A percentile compares a stretch with the other conserved stretches of the same genome.
phyloP scores from a whole-genome alignment of 2,888 invertebrate species.

The Gastracanthus pulcherrimus region DNA sequence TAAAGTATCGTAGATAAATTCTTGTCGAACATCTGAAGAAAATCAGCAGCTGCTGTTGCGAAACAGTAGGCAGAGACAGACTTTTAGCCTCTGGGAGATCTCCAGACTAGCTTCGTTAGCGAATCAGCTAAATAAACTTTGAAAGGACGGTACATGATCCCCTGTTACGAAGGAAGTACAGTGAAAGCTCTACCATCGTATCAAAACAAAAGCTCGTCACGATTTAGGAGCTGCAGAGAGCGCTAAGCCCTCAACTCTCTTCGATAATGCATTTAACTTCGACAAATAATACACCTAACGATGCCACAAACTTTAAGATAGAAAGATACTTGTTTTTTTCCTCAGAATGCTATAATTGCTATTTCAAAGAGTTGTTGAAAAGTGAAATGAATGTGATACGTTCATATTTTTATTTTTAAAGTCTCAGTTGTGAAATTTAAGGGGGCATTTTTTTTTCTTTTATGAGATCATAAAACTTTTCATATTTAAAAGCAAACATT shows the following conservation, averaged over 20 bases:
- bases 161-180: conserved; percentile 20
- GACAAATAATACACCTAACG: conserved; percentile 47
- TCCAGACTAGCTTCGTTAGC: conserved; percentile 56
- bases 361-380: neutral
- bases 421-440: too few species aligned
- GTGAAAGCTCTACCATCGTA: conserved; percentile 1
- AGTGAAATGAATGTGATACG: too few species aligned
- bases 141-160: conserved; percentile 46
- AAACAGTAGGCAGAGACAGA: too few species aligned
- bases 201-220: conserved; percentile 43
- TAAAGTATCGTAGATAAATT: too few species aligned
- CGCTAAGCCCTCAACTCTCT: conserved; percentile 15
- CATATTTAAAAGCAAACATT: too few species aligned
- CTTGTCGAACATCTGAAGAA: too few species aligned
- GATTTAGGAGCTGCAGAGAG: conserved; percentile 7
- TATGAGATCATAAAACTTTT: too few species aligned
- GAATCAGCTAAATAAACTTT: conserved; percentile 58
- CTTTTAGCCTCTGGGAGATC: too few species aligned
- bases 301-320: conserved; percentile 14
- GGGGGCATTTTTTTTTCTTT: too few species aligned
- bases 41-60: too few species aligned
- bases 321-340: neutral
- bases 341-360: too few species aligned
- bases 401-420: too few species aligned
- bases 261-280: conserved; percentile 35